Evolutionary conservation across 2,888 invertebrate genomes (phyloP), one percentile per base, ranked within the genome.

Genomic region (Ichneumoninae sp.): DNA sequence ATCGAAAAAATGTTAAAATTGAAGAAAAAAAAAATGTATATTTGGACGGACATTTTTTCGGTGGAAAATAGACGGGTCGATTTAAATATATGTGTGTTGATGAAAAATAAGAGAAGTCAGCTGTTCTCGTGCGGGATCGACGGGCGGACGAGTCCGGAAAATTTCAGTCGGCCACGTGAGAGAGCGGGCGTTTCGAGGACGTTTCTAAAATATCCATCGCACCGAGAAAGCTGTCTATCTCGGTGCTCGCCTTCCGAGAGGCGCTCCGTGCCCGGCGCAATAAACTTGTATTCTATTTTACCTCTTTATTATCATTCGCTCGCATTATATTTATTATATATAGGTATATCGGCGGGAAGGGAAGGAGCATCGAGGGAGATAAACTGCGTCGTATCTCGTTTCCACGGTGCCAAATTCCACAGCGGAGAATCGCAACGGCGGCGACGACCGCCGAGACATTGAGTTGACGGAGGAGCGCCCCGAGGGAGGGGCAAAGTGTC

Each of bases 351-450:
- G 44, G 33, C 40, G 33, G 16, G 33, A 22, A 16, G 22, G 5
- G 16, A 68, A 40, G 3, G 10, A 40, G 66, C 54, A 54, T 19
- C 8, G 40, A 76, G 66, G n/a, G 66, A 80, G 65, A 80, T 66
- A 80, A 80, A 80, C 36, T 80, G 80, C 80, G 80, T 68, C 66
- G 74, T 74, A 74, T 74, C 68, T 80, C 68, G 57, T 71, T 80
- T 50, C 33, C 22, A 54, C 66, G 71, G 79, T 80, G 40, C 40
- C 40, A 40, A 40, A 40, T 54, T 54, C 54, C 54, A 54, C 54
- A 22, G 19, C 8, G 19, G 54, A 2, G 8, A 19, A 19, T 54
- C 54, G 52, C 19, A 22, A 54, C 54, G 19, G 3, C 54, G 19
- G 19, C 54, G 54, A 52, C n/a, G 19, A 40, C 40, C 40, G 40